phyloP scores from a whole-genome alignment of 2,797 vertebrate species.

The Sebastes cheni region DNA sequence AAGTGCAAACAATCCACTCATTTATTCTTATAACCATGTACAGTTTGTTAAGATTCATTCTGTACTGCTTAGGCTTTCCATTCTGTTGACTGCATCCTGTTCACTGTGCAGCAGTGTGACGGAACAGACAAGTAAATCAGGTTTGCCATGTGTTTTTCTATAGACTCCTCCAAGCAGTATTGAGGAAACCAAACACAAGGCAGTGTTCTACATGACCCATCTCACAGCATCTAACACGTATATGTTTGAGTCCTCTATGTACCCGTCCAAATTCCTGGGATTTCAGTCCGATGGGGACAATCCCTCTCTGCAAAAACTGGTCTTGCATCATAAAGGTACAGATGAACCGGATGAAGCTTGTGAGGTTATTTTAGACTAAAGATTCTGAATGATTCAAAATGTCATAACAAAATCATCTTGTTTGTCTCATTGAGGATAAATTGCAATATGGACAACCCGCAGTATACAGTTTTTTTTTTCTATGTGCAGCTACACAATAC shows the following conservation, averaged over 20 bases:
- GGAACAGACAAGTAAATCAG: neutral
- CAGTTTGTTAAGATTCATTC: neutral
- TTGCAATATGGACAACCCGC: neutral
- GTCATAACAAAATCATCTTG: neutral
- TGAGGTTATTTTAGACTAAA: rapidly evolving
- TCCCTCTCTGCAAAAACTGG: neutral
- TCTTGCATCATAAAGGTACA: rapidly evolving
- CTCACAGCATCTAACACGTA: rapidly evolving
- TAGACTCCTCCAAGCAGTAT: neutral
- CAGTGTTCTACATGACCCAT: neutral
- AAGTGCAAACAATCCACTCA: too few relatives aligned
- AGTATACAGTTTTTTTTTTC: neutral
- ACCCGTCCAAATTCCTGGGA: neutral
- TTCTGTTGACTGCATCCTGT: neutral
- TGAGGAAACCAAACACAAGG: rapidly evolving
- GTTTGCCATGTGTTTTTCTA: neutral
- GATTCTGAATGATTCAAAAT: neutral
- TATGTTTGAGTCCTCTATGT: constrained; percentile 28
- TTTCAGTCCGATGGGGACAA: neutral
- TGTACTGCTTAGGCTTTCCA: neutral
- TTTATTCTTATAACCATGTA: neutral
- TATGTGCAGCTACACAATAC: neutral
- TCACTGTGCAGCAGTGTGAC: neutral
- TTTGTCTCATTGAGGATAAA: neutral
- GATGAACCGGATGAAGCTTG: neutral